phyloP scores from a whole-genome alignment of 1,140 invertebrate genomes.

The Bombus turneri region DNA sequence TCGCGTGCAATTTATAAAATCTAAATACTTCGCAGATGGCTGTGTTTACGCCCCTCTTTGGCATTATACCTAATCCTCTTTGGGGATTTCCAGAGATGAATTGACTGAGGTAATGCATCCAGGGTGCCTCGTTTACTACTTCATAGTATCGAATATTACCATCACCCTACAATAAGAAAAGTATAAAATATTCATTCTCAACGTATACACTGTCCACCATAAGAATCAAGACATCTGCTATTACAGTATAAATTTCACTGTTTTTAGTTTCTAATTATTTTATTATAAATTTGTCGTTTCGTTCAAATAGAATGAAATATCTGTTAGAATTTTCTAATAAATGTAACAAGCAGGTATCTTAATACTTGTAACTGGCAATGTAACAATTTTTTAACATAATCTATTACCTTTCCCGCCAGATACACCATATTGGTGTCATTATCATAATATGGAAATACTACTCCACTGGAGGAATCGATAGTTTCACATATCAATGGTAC shows the following conservation, averaged over 20 bases:
- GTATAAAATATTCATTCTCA: background rate
- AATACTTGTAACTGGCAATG: background rate
- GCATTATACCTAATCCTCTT: slow-evolving; percentile 95
- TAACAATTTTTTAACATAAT: background rate
- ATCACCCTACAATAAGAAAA: slow-evolving; percentile 87
- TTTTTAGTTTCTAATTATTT: too few species aligned
- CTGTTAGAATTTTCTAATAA: background rate
- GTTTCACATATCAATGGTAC: slow-evolving; percentile 90
- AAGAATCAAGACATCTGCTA: too few species aligned
- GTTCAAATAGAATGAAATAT: background rate
- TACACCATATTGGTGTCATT: slow-evolving; percentile 94
- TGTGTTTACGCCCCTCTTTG: slow-evolving; percentile 94
- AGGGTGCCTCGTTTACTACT: slow-evolving; percentile 92
- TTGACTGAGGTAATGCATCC: slow-evolving; percentile 94
- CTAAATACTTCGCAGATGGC: slow-evolving; percentile 92
- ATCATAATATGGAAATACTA: slow-evolving; percentile 97
- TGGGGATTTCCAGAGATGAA: slow-evolving; percentile 95
- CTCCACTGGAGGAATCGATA: slow-evolving; percentile 95
- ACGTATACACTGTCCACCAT: rapidly evolving
- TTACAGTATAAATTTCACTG: background rate
- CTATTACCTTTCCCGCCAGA: slow-evolving; percentile 89
- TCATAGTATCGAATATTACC: slow-evolving; percentile 98
- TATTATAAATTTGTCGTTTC: too few species aligned
- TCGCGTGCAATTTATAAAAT: slow-evolving; percentile 96
- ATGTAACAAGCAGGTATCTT: background rate